Evolutionary conservation across 1,140 invertebrate genomes (phyloP).

Genomic region (Bombus waltoni): DNA sequence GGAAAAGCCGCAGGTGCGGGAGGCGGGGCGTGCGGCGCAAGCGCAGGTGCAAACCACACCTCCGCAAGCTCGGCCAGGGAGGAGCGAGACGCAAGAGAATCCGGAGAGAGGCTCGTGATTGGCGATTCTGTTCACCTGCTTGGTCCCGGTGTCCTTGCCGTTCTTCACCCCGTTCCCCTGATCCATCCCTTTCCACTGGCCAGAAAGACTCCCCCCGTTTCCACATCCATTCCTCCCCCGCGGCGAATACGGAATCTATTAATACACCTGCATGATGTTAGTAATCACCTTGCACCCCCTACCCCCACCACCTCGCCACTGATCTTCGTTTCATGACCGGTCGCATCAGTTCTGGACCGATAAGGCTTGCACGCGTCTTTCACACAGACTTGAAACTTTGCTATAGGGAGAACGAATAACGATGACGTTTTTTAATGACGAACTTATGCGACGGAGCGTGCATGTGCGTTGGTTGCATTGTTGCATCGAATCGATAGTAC

Average conservation of each 20-base stretch:
- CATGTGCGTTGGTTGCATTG: not conserved
- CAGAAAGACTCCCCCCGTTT: not conserved
- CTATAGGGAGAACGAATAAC: not conserved
- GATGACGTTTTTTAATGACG: not conserved
- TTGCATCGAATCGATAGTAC: not conserved
- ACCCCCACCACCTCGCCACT: not conserved
- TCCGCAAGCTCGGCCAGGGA: conserved; percentile 72
- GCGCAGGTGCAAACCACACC: conserved; percentile 78
- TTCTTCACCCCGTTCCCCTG: conserved; percentile 48
- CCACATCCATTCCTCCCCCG: not conserved
- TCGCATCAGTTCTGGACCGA: not conserved
- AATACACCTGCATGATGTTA: conserved; percentile 78
- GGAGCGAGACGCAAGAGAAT: conserved; percentile 75
- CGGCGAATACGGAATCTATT: conserved; percentile 65
- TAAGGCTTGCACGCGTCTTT: not conserved
- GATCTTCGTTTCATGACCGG: conserved; percentile 10
- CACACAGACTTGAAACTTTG: not conserved
- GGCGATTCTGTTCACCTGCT: conserved; percentile 76
- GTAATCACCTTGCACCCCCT: conserved; percentile 66
- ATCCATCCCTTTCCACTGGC: conserved; percentile 19
- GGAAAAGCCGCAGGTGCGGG: conserved; percentile 67
- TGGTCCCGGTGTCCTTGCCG: conserved; percentile 56
- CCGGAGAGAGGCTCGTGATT: conserved; percentile 72
- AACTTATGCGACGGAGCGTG: not conserved
- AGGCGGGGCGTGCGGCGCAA: conserved; percentile 67